Evolutionary conservation across 2,113 vertebrate genomes (phyloP), one percentile per base, ranked within the genome.

Genomic region (Odocoileus hemionus): DNA sequence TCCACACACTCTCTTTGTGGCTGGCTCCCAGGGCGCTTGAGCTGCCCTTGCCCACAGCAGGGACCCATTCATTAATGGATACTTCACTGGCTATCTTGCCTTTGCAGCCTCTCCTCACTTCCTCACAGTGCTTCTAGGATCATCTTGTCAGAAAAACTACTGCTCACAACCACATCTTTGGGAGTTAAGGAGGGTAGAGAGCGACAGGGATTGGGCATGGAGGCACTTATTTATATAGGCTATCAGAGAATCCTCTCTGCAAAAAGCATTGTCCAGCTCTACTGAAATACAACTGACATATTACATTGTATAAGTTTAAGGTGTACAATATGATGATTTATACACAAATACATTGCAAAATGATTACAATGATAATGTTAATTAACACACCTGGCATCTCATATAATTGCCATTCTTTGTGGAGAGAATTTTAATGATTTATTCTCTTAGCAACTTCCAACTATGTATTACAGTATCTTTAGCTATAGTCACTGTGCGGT

Each of bases 21-120:
- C 3, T 12, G 8, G 21, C 5, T 57, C 52, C 11, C 10, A 1
- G 4, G 1, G 2, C 4, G 2, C 0, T 12, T 11, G 55, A 83
- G 4, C 1, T 0, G 3, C 6, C 6, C 28, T 12, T 8, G 4
- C 19, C 39, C 15, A 3, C 25, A 58, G 26, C 6, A 23, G 70
- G 36, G 57, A 80, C 33, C n/a, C 12, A 13, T 45, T 76, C 23
- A 14, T 25, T 3, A 28, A 3, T 11, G 26, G 45, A 0, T 1
- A 6, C 3, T 50, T 57, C 50, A 12, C 6, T 7, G 60, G 30
- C 25, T 85, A 3, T 30, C 7, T 26, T 80, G 50, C 6, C 11
- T 74, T 79, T 33, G 39, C 16, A 39, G 33, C 6, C 12, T 83
- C 17, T 74, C 9, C 4, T 45, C 25, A 3, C 9, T 43, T 36